Evolutionary conservation across 2,113 vertebrate genomes (phyloP).

Genomic region (Ammodytes dubius): DNA sequence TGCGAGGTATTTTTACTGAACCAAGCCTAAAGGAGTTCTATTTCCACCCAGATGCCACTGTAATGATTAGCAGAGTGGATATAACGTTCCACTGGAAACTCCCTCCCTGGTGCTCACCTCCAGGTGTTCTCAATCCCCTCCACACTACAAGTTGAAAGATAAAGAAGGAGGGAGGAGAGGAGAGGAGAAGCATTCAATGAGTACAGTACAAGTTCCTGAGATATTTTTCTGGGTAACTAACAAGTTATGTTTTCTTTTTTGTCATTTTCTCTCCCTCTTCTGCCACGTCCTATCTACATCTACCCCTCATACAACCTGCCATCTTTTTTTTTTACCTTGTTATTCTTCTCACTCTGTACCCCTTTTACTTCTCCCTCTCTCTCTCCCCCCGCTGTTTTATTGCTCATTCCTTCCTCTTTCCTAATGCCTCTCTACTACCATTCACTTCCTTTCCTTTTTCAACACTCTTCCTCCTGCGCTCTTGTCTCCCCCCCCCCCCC

Average conservation of each 20-base stretch:
- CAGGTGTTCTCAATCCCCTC: slow-evolving; percentile 74
- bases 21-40: slow-evolving; percentile 53
- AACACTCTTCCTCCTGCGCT: slow-evolving; percentile 42
- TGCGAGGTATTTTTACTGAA: slow-evolving; percentile 41
- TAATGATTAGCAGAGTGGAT: slow-evolving; percentile 80
- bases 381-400: slow-evolving; percentile 57
- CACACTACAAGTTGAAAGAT: slow-evolving; percentile 29
- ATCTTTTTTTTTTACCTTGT: neutral
- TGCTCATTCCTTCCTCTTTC: slow-evolving; percentile 71
- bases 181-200: slow-evolving; percentile 7
- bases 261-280: slow-evolving; percentile 29
- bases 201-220: neutral
- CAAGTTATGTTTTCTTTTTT: slow-evolving; percentile 8
- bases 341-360: slow-evolving; percentile 24
- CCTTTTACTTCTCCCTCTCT: slow-evolving; percentile 62
- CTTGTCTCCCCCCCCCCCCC: neutral
- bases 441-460: slow-evolving; percentile 57
- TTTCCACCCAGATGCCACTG: slow-evolving; percentile 72
- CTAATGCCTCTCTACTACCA: slow-evolving; percentile 33
- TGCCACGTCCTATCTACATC: slow-evolving; percentile 1
- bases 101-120: slow-evolving; percentile 64
- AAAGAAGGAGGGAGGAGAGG: slow-evolving; percentile 39
- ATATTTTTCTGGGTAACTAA: slow-evolving; percentile 27
- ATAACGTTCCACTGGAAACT: slow-evolving; percentile 81
- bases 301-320: neutral